Evolutionary conservation across 2,113 vertebrate genomes (phyloP).

Genomic region (Triplophysa siluroides): DNA sequence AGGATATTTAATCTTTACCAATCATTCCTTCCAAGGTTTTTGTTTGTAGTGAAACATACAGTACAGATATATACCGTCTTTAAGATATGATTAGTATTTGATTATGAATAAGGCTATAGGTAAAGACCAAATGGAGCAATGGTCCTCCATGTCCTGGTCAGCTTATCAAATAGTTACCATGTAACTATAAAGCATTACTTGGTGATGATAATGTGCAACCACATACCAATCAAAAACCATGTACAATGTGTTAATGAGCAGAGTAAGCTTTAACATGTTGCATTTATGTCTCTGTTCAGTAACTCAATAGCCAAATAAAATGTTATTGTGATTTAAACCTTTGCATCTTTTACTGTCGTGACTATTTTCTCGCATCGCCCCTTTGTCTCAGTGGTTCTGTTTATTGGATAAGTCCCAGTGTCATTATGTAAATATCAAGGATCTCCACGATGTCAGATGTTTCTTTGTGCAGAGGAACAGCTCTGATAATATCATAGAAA

Average conservation of each 20-base stretch:
- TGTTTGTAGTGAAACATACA: neutral
- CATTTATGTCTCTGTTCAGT: conserved; percentile 32
- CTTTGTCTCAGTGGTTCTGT: neutral
- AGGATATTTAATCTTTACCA: conserved; percentile 46
- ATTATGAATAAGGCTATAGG: conserved; percentile 17
- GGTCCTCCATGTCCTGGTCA: conserved; percentile 9
- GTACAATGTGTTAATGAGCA: conserved; percentile 27
- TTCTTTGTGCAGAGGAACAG: conserved; percentile 7
- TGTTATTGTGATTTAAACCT: conserved; percentile 27
- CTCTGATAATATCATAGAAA: conserved; percentile 32
- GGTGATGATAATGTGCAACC: conserved; percentile 29
- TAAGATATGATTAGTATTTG: conserved; percentile 6
- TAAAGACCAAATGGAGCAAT: conserved; percentile 13
- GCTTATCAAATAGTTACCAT: conserved; percentile 32
- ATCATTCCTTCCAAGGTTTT: conserved; percentile 45
- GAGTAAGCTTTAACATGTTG: conserved; percentile 19
- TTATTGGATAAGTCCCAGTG: neutral
- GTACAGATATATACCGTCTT: neutral
- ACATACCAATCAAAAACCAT: conserved; percentile 17
- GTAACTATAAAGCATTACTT: conserved; percentile 31
- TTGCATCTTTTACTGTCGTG: neutral
- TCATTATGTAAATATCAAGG: conserved; percentile 39
- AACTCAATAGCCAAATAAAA: conserved; percentile 24
- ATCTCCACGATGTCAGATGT: conserved; percentile 31
- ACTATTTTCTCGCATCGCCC: too few relatives aligned